Evolutionary conservation across 2,888 invertebrate genomes (phyloP).

Genomic region (Athalia cordata): DNA sequence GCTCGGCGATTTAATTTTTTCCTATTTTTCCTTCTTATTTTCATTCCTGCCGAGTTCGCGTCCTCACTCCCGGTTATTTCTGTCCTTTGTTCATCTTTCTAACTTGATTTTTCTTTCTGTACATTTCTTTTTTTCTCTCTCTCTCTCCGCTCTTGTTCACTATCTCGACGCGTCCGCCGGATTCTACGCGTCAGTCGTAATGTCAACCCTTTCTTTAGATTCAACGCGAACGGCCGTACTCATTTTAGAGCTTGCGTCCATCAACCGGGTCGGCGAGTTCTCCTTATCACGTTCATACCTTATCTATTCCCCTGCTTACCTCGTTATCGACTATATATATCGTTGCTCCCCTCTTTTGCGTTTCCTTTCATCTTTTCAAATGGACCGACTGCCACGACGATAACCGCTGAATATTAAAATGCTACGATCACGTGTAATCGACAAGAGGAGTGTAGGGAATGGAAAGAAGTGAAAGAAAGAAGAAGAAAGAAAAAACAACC

Average conservation of each 20-base stretch:
- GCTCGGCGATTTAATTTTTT: no score
- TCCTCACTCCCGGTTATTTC: no score
- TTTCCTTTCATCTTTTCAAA: not conserved
- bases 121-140: not conserved
- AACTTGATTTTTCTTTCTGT: not conserved
- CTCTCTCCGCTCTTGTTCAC: not conserved
- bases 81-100: no score
- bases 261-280: not conserved
- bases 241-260: not conserved
- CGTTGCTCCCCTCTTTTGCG: not conserved
- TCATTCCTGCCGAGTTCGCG: no score
- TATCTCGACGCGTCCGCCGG: constrained; percentile 9
- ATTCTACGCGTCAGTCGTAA: not conserved
- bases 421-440: no score
- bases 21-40: no score
- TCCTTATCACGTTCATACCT: constrained; percentile 20
- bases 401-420: not conserved
- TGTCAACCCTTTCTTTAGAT: constrained; percentile 23
- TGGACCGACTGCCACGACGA: not conserved
- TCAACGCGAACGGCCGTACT: constrained; percentile 14
- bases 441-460: no score
- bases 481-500: no score
- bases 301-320: not conserved
- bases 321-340: not conserved
- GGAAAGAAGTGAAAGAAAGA: no score